Base-by-base conservation (phyloP, 2,888 invertebrate genomes). In the Megaustenia siamemsis region DNA sequence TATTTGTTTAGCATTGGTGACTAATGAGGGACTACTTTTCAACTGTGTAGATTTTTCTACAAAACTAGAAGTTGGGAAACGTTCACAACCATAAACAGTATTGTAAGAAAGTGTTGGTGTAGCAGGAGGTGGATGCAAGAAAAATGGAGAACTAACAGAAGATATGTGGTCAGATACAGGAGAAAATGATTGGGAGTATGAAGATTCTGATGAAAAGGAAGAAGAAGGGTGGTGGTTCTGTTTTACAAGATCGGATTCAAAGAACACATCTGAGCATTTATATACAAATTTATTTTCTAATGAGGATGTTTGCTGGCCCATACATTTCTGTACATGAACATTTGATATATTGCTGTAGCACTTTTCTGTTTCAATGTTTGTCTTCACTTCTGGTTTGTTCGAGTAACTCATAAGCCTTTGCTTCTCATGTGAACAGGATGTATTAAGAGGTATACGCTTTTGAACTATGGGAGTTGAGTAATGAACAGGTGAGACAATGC, bases 21-120 rank as follows among this genome's bases (percentile, higher is more conserved):
- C 18, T 49, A 45, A 15, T 6, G 35, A 18, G 15, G 40, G 60
- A 32, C 69, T 81, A 56, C 21, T 53, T 15, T 21, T 71, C 18
- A 71, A 21, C 32, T 69, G 69, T 1, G 10, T 53, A 10, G 71
- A 68, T 40, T 81, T 53, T 12, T 53, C 56, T 24, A 81, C 35
- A 15, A n/a, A n/a, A 18, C 40, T 81, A n/a, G 82, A 28, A 18
- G 45, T 38, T 32, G 79, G 73, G 18, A 71, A 40, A 8, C 81
- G 84, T 43, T 84, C 84, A 28, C 76, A 84, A 21, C 75, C 81
- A 49, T 73, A 84, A 35, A 84, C 77, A 45, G 76, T 43, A 6
- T 38, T n/a, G 68, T 82, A 56, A 6, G 56, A n/a, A 40, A 40
- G 60, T 18, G 40, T n/a, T 15, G 80, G 69, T 49, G 80, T 43